Percentiles rank a stretch among this genome's conserved stretches.
Evolutionary conservation across 2,888 invertebrate species (phyloP).

Genomic region (Zhuqinia jingwanae): DNA sequence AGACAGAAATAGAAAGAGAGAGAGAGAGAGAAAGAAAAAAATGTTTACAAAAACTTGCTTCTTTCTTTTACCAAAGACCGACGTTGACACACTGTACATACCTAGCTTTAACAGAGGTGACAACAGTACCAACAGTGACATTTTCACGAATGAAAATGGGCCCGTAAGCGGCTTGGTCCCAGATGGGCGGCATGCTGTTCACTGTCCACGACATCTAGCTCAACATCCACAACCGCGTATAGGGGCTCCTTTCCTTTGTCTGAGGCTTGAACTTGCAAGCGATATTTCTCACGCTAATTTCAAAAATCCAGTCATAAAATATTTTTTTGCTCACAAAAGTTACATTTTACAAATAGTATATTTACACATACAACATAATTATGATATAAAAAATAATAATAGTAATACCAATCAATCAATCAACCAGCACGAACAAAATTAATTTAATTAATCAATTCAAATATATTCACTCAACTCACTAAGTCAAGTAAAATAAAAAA

Average conservation of each 20-base stretch:
- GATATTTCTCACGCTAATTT: slow-evolving; percentile 95
- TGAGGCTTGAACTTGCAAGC: slow-evolving; percentile 97
- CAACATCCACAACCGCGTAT: slow-evolving; percentile 97
- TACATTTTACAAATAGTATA: no score
- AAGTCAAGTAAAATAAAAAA: no score
- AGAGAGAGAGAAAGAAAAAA: slow-evolving; percentile 79
- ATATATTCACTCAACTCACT: slow-evolving; percentile 47
- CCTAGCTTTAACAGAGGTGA: slow-evolving; percentile 99
- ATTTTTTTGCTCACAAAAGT: slow-evolving; percentile 66
- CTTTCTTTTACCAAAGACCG: slow-evolving; percentile 42
- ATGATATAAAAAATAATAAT: not conserved
- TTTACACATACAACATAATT: slow-evolving; percentile 22
- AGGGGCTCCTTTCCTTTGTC: slow-evolving; percentile 94
- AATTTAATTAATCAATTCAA: not conserved
- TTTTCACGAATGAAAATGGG: slow-evolving; percentile 99
- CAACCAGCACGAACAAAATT: slow-evolving; percentile 57
- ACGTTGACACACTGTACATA: slow-evolving; percentile 79
- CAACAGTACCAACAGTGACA: slow-evolving; percentile 99
- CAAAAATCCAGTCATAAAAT: slow-evolving; percentile 74
- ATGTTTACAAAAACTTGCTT: slow-evolving; percentile 44
- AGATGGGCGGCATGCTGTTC: slow-evolving; percentile 98
- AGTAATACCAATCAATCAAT: no score
- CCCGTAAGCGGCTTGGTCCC: slow-evolving; percentile 97
- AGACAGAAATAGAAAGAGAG: slow-evolving; percentile 69
- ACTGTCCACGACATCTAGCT: slow-evolving; percentile 95